Evolutionary conservation across 92 coral and sea anemone genomes (phyloP), one percentile per base, ranked within the genome.

Genomic region (Epizoanthus illoricatus): DNA sequence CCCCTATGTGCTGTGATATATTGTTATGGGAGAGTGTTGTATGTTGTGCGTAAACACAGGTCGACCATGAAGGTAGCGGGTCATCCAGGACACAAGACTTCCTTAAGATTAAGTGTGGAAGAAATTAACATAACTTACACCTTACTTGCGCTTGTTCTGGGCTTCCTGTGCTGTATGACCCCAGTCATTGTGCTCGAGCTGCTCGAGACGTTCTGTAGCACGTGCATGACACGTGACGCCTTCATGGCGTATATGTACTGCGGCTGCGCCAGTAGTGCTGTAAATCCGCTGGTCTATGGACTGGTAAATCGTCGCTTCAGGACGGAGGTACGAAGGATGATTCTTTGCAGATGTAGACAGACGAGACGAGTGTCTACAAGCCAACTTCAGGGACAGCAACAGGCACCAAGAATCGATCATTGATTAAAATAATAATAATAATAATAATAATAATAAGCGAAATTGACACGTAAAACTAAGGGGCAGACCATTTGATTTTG

Each of bases 171-270:
- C 7, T 78, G 82, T 21, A 78, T 78, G 82, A 78, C 12, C 12
- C 82, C 82, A 15, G 71, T 78, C 28, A 78, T 78, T 13, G 71
- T 64, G 5, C 52, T 78, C 18, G 82, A 78, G 41, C 61, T 63
- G 21, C 66, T 78, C 60, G 82, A 78, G 40, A 78, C 82, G 58
- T 78, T 78, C 47, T 78, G 82, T 45, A 21, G 43, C 41, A 59
- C 70, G 24, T 78, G 82, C 82, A 78, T 63, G 82, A 61, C 82
- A 78, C 82, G 82, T 78, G 71, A 43, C 65, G 61, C 82, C 49
- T 40, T 62, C 57, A 45, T 78, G 82, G 82, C 82, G 9, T 78
- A 78, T 58, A 78, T 78, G 69, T 78, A 78, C 21, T 78, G 71
- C 13, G 82, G 59, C 41, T 19, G 71, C 71, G 65, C 65, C 72